Base-by-base conservation (phyloP, 2,113 vertebrate species). In the Oreochromis aureus region DNA sequence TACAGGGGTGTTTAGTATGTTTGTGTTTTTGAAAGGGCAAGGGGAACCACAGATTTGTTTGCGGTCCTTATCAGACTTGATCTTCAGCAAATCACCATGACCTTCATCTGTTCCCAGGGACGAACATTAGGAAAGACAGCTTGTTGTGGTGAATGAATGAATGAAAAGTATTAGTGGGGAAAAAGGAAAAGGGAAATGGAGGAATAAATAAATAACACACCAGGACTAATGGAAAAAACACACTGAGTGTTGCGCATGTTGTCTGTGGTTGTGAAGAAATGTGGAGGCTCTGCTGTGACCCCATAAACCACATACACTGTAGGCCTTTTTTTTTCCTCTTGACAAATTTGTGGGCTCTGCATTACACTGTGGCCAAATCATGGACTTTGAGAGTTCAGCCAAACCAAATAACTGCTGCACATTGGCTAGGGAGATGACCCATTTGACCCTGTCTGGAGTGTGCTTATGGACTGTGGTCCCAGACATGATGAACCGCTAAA, bases 281-380 rank as follows among this genome's bases (percentile, higher is more conserved):
- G 91, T 58, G 76, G 51, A 93, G 93, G 86, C 91, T 89, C 76
- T 83, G 56, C 93, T 58, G 24, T 94, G 93, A 95, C 93, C 95
- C 92, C 91, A 39, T 76, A 94, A 95, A 93, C 92, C 88, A 18
- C 84, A 91, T 89, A 89, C 82, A 89, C 85, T 82, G 59, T 58
- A 76, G 91, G 34, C 80, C 63, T 90, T 86, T 89, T 80, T 66
- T 54, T 87, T 87, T 94, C 85, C 79, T 91, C 87, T 90, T 94
- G 93, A 96, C 92, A 94, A 96, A 95, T 96, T 86, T 94, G 94
- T 93, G 94, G 93, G 88, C 76, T 89, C 83, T 56, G 58, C 61
- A 51, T 91, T 85, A 85, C 22, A 32, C 82, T 80, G 87, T 80
- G 89, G 89, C 88, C 91, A 93, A 94, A 88, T 89, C 90, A 78